These are phyloP conservation scores for Eupithecia vulgata DNA, from an alignment of 2,888 invertebrate genomes.

Conservation along the genomic window DNA sequence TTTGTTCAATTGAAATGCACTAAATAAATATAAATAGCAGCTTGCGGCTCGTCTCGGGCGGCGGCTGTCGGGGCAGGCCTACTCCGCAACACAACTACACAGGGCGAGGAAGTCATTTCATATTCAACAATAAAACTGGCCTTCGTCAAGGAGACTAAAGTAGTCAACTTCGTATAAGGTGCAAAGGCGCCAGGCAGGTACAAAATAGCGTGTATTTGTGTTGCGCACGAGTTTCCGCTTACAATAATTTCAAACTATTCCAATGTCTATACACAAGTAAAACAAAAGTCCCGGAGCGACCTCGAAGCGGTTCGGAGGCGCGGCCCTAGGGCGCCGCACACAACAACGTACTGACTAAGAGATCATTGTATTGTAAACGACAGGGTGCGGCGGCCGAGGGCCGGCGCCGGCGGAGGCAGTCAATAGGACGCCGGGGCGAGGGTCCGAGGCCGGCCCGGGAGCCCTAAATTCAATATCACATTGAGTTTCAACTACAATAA, in stretches of 20 bases:
- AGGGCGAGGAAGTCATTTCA: conserved; percentile 30
- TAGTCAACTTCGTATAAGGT: conserved; percentile 45
- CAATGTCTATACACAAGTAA: conserved; percentile 76
- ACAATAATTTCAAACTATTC: conserved; percentile 67
- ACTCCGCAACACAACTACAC: conserved; percentile 42
- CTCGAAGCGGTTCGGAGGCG: conserved; percentile 43
- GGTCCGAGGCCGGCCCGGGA: conserved; percentile 56
- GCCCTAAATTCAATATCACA: conserved; percentile 63
- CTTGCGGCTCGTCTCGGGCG: conserved; percentile 41
- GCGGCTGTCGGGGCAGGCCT: conserved; percentile 62
- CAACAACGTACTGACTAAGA: conserved; percentile 41
- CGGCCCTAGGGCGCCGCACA: conserved; percentile 22
- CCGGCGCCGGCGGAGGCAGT: conserved; percentile 26
- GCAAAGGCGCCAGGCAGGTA: conserved; percentile 41
- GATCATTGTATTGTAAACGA: conserved; percentile 39
- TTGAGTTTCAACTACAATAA: conserved; percentile 57
- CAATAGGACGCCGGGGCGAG: conserved; percentile 42
- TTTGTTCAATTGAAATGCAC: conserved; percentile 76
- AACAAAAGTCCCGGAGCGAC: conserved; percentile 70
- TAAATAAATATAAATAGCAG: conserved; percentile 60
- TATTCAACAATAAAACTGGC: conserved; percentile 45
- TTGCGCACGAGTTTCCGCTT: conserved; percentile 60
- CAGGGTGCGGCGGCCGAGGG: conserved; percentile 10
- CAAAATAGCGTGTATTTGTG: conserved; percentile 47
- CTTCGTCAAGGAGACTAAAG: conserved; percentile 42